These are phyloP conservation scores for Andrena bicolor DNA, from an alignment of 2,888 invertebrate genomes.

Conservation along the genomic window DNA sequence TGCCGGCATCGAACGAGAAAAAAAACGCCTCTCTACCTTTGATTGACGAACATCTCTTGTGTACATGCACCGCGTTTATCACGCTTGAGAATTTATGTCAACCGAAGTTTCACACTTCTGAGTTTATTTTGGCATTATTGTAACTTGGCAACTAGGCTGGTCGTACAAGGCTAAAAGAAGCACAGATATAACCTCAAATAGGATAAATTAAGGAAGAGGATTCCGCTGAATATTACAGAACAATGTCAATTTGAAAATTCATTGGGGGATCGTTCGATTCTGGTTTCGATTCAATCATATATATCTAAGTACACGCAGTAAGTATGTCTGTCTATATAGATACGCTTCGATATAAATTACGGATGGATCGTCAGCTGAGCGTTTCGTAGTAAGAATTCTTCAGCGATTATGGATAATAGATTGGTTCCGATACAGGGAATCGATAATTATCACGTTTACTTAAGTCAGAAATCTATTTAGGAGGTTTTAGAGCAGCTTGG, in stretches of 20 bases:
- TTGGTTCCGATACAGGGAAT: conserved; percentile 33
- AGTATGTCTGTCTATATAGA: conserved; percentile 6
- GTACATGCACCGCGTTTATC: conserved; percentile 34
- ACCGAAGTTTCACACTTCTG: conserved; percentile 60
- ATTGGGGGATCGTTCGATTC: neutral
- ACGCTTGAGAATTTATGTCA: conserved; percentile 58
- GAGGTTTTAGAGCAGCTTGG: neutral
- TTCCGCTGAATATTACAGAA: conserved; percentile 13
- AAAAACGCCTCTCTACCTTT: neutral
- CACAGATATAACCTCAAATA: conserved; percentile 49
- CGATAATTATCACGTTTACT: conserved; percentile 14
- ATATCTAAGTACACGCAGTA: conserved; percentile 15
- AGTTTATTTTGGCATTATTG: conserved; percentile 66
- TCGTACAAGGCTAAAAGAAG: conserved; percentile 55
- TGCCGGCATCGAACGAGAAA: neutral
- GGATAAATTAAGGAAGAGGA: conserved; percentile 40
- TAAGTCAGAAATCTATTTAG: conserved; percentile 14
- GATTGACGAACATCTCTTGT: conserved; percentile 6
- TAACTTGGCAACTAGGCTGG: conserved; percentile 59
- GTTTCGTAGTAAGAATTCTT: conserved; percentile 6
- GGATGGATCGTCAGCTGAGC: neutral
- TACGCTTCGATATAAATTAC: conserved; percentile 12
- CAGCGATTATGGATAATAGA: conserved; percentile 33
- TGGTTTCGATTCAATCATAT: neutral
- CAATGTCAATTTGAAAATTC: neutral